Evolutionary conservation across 2,888 invertebrate genomes (phyloP), one percentile per base, ranked within the genome.

Genomic region (Brachynemurus nebulosus): DNA sequence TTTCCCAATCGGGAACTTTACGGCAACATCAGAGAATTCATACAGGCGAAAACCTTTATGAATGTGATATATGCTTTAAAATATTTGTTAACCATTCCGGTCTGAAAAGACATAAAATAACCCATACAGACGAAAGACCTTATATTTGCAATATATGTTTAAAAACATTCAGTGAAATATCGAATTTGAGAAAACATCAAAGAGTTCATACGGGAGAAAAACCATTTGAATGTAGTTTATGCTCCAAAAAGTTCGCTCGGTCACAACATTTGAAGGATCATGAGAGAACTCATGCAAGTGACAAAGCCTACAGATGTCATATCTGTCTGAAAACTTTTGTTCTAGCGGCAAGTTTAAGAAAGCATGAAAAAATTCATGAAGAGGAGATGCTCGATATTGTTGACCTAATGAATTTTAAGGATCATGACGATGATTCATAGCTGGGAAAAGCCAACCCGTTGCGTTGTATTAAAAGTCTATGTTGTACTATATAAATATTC

Each of bases 211-310:
- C 35, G 18, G 16, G 18, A 2, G 16, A 36, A 11, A 36, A 17
- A 36, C 16, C 16, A 16, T 36, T 36, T 18, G 11, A 36, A 36
- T 36, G 36, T 36, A 36, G 17, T 36, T 14, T 36, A 3, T 36
- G 36, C 17, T 11, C 14, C 17, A 36, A 18, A 17, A 11, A 17
- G n/a, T 30, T 30, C 14, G 14, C 30, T 4, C n/a, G 30, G n/a
- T 14, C n/a, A 4, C n/a, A 14, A 4, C 30, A 30, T 30, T 30
- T 30, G 30, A 30, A 30, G 14, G 30, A 12, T 3, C 30, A 30
- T 30, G n/a, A n/a, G 14, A n/a, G 30, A 4, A 30, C 14, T 6
- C 30, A 30, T 30, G 14, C 30, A n/a, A 30, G 30, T 4, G 30
- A 30, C 14, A 30, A 30, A 30, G n/a, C n/a, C 14, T 30, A 12